phyloP scores from a whole-genome alignment of 2,888 invertebrate species.

The Trichopoda pennipes region DNA sequence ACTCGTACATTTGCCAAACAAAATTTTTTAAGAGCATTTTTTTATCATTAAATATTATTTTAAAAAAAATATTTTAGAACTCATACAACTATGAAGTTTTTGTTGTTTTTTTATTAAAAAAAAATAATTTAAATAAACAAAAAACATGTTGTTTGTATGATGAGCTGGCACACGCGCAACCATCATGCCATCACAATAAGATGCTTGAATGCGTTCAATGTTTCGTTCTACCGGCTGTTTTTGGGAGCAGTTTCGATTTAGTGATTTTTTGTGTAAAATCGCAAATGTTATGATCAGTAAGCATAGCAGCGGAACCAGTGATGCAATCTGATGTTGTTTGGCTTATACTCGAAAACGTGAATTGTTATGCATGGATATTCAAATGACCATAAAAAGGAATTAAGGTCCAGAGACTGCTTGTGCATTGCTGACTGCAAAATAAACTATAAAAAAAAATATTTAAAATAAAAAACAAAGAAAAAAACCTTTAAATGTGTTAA shows the following conservation, averaged over 20 bases:
- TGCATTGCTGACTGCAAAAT: constrained; percentile 30
- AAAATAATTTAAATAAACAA: constrained; percentile 3
- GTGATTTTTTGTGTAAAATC: constrained; percentile 55
- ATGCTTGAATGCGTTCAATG: constrained; percentile 64
- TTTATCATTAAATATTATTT: no score
- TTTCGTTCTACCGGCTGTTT: constrained; percentile 63
- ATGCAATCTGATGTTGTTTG: constrained; percentile 61
- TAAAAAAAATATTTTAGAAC: constrained; percentile 9
- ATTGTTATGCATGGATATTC: constrained; percentile 76
- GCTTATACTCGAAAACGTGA: constrained; percentile 72
- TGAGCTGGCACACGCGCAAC: constrained; percentile 62
- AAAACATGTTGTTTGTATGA: constrained; percentile 22
- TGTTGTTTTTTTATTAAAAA: background rate
- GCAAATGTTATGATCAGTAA: constrained; percentile 63
- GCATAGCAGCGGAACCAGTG: constrained; percentile 67
- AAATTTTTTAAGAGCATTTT: no score
- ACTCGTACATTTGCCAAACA: no score
- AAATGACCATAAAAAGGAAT: constrained; percentile 81
- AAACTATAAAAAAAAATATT: constrained; percentile 5
- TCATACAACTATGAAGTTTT: background rate
- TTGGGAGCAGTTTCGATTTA: constrained; percentile 65
- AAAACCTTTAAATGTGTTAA: constrained; percentile 48
- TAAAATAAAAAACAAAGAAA: constrained; percentile 12
- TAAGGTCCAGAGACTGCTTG: constrained; percentile 79
- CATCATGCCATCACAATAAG: constrained; percentile 62